Evolutionary conservation across 2,888 invertebrate species (phyloP).

Genomic region (Notodonta dromedarius): DNA sequence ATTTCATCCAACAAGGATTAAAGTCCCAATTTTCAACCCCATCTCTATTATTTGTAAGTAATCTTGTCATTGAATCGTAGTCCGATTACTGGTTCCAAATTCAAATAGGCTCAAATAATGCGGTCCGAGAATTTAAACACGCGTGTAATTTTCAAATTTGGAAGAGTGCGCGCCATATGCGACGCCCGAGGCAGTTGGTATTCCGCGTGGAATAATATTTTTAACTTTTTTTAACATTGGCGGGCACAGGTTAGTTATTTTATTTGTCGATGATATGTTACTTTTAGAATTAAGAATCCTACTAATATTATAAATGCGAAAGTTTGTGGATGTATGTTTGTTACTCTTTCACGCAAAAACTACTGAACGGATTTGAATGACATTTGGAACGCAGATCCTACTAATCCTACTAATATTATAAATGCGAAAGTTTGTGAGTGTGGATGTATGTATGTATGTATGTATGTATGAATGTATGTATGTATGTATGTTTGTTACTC

Average conservation of each 20-base stretch:
- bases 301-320: too few species aligned
- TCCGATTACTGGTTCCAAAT: slow-evolving; percentile 68
- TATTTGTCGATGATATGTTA: background rate
- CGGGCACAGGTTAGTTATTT: background rate
- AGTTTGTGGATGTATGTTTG: too few species aligned
- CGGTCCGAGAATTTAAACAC: slow-evolving; percentile 71
- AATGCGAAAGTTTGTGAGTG: too few species aligned
- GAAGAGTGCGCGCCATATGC: slow-evolving; percentile 71
- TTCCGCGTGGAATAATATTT: slow-evolving; percentile 1
- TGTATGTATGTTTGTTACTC: too few species aligned
- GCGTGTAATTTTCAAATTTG: slow-evolving; percentile 75
- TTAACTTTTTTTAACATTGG: background rate
- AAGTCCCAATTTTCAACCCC: slow-evolving; percentile 58
- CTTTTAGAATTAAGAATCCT: background rate
- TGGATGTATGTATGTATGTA: too few species aligned
- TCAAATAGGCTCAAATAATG: slow-evolving; percentile 70
- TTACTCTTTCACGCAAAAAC: too few species aligned
- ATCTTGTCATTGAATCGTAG: slow-evolving; percentile 77
- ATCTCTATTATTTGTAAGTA: slow-evolving; percentile 70
- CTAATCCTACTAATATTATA: too few species aligned
- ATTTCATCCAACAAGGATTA: slow-evolving; percentile 51
- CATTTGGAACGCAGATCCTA: too few species aligned
- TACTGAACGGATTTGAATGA: too few species aligned
- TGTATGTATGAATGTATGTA: too few species aligned
- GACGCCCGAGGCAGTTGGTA: slow-evolving; percentile 56